phyloP scores from a whole-genome alignment of 2,888 invertebrate species.

The Caprella mutica region DNA sequence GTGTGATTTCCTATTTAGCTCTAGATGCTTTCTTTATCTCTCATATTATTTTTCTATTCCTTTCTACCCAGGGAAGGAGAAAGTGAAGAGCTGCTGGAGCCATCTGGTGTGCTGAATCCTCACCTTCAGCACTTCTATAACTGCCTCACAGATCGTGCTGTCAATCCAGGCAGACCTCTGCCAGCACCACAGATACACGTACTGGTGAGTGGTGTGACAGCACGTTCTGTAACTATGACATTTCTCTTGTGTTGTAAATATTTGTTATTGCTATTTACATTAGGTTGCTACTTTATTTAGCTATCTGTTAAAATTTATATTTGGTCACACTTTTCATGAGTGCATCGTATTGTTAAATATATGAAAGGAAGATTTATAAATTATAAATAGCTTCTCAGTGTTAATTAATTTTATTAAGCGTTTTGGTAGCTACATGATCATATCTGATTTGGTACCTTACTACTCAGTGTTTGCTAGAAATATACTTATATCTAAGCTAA shows the following conservation, averaged over 20 bases:
- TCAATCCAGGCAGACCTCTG: constrained; percentile 50
- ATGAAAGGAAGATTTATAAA: no score
- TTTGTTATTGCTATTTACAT: no score
- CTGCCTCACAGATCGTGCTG: constrained; percentile 50
- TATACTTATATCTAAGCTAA: neutral
- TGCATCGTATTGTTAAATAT: no score
- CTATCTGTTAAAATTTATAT: no score
- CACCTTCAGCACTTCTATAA: constrained; percentile 48
- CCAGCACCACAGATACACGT: constrained; percentile 45
- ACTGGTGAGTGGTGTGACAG: constrained; percentile 41
- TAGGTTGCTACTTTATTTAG: no score
- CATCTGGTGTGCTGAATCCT: constrained; percentile 47
- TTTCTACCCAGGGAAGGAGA: constrained; percentile 31
- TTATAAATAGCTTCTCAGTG: no score
- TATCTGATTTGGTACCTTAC: neutral
- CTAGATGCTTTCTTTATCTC: no score
- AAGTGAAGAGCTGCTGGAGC: constrained; percentile 41
- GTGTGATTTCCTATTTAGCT: no score
- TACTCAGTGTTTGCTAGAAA: neutral
- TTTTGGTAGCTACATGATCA: neutral
- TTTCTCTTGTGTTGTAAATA: no score
- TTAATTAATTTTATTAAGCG: neutral
- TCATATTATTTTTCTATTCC: no score
- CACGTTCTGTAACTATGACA: no score
- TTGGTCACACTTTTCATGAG: no score